Conservation (phyloP, 2,888 invertebrate species). For the Luffia ferchaultella region DNA sequence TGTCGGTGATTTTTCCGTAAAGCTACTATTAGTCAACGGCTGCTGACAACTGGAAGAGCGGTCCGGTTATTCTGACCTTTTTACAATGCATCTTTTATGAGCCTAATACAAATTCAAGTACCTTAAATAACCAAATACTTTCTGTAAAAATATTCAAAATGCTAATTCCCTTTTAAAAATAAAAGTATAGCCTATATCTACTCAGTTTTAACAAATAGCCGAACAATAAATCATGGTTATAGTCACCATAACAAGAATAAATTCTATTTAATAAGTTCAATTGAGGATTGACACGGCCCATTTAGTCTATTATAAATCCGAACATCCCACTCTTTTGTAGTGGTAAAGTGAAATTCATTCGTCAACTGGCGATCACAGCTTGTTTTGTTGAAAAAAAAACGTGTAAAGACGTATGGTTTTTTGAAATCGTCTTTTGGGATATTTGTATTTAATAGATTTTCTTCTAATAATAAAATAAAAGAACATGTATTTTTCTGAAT, state of each 20-base stretch:
- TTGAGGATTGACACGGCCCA: constrained; percentile 47
- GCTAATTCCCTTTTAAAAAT: no score
- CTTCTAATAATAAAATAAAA: no score
- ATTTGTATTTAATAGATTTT: no score
- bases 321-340: constrained; percentile 27
- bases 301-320: constrained; percentile 35
- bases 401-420: no score
- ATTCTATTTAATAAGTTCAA: constrained; percentile 52
- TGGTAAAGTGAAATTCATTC: no score
- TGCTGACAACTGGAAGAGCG: background rate
- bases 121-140: no score
- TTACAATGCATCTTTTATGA: background rate
- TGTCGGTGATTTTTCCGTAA: constrained; percentile 4
- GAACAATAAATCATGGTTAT: constrained; percentile 37
- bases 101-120: no score
- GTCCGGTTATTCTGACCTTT: background rate
- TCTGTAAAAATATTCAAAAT: no score
- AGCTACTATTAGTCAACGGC: constrained; percentile 9
- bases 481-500: no score
- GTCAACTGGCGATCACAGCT: no score
- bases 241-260: constrained; percentile 27
- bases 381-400: no score
- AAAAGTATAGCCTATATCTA: background rate
- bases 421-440: no score
- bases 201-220: constrained; percentile 15